Evolutionary conservation across 2,888 invertebrate species (phyloP), one percentile per base, ranked within the genome.

Genomic region (Ommatoiulus sabulosus): DNA sequence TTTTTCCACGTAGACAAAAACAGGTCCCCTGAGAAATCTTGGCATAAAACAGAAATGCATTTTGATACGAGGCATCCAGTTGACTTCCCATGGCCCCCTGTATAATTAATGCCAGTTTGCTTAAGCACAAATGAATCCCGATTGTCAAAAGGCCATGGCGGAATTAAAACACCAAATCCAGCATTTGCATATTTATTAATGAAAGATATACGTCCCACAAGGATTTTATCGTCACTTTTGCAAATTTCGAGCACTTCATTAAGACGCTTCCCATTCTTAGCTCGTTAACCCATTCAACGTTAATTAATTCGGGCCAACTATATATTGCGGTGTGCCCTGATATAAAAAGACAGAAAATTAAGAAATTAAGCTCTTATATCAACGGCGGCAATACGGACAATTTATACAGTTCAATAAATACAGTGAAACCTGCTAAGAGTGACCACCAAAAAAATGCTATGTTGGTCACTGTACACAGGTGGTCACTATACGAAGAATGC

Each of bases 201-300:
- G 84, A 84, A 43, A 84, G 44, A 84, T 84, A 84, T 84, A 35
- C 44, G 44, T 84, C 84, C 84, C 84, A 3, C 3, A 84, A 84
- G 84, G 84, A 84, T 84, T 84, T 84, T 84, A 84, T 84, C 84
- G 84, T 84, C 84, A 44, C 44, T 44, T 84, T 84, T 84, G 84
- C 84, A 84, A 84, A 84, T 84, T 84, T 84, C 84, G 3, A 35
- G 84, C 84, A 17, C 84, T 84, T 84, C 43, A 84, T 84, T 84
- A 84, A 84, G 44, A 84, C 44, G 84, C 44, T 44, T 84, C 43
- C 84, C 43, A 44, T 84, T 35, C 63, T 63, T n/a, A 63, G 63
- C 63, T 63, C 63, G n/a, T 63, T 63, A 63, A 63, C 63, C 63
- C 63, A 63, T 63, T 63, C 63, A 63, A 63, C 63, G 63, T 63